Evolutionary conservation across 2,797 vertebrate genomes (phyloP).

Genomic region (Ficedula albicollis): DNA sequence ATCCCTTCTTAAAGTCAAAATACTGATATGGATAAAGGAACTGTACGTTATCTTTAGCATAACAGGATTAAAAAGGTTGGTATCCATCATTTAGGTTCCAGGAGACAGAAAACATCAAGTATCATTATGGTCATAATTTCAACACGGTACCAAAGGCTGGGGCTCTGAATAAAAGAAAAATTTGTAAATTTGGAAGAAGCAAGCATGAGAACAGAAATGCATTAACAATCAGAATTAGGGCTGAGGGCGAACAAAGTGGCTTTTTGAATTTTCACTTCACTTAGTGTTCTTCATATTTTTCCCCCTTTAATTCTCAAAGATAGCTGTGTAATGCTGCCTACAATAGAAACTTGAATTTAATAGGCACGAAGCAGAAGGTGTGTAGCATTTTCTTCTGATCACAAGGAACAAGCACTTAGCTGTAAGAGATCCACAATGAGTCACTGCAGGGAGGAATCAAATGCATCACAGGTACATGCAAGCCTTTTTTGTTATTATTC

Average conservation of each 20-base stretch:
- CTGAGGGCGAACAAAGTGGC: slow-evolving; percentile 19
- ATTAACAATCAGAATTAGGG: slow-evolving; percentile 9
- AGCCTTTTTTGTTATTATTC: slow-evolving; percentile 64
- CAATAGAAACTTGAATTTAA: slow-evolving; percentile 72
- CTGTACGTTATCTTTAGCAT: neutral
- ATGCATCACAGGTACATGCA: slow-evolving; percentile 65
- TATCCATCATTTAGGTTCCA: neutral
- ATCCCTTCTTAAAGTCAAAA: neutral
- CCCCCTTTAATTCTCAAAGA: slow-evolving; percentile 59
- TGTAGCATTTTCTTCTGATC: slow-evolving; percentile 71
- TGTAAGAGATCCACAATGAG: slow-evolving; percentile 72
- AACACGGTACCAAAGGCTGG: neutral
- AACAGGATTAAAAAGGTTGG: neutral
- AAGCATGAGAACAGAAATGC: neutral
- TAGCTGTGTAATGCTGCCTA: slow-evolving; percentile 68
- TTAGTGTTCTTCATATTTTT: slow-evolving; percentile 50
- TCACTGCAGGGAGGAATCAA: slow-evolving; percentile 74
- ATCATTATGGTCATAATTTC: neutral
- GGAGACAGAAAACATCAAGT: neutral
- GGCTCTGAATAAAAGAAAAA: neutral
- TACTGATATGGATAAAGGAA: neutral
- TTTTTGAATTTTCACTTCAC: slow-evolving; percentile 60
- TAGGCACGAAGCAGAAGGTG: slow-evolving; percentile 72
- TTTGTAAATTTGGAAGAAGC: neutral
- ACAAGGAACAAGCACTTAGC: slow-evolving; percentile 73